Percentiles rank a stretch among this genome's conserved stretches.
Evolutionary conservation across 1,140 invertebrate genomes (phyloP).

Genomic region (Cydia pomonella): DNA sequence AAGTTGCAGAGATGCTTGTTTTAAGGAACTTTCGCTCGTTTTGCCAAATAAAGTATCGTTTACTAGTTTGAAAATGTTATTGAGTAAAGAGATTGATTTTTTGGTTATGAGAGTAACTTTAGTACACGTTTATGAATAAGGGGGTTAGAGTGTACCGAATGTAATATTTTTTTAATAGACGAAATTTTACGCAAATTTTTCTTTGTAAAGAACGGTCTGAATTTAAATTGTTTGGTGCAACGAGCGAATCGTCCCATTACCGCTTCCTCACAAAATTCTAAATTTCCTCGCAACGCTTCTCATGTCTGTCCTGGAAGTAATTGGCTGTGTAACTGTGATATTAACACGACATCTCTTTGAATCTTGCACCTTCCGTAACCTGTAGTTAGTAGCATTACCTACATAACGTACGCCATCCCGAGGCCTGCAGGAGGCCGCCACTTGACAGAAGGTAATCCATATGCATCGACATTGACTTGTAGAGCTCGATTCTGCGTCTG

Average conservation of each 20-base stretch:
- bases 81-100: too few species aligned
- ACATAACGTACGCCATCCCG: not conserved
- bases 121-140: too few species aligned
- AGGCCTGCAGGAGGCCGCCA: not conserved
- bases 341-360: constrained; percentile 15
- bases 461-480: not conserved
- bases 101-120: too few species aligned
- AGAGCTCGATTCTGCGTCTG: constrained; percentile 8
- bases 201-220: not conserved
- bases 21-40: not conserved
- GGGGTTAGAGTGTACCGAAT: too few species aligned
- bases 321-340: constrained; percentile 46
- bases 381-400: constrained; percentile 4
- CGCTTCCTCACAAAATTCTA: constrained; percentile 48
- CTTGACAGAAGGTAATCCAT: not conserved
- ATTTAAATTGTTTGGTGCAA: not conserved
- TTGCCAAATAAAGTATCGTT: not conserved
- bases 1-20: constrained; percentile 8
- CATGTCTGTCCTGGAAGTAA: constrained; percentile 34
- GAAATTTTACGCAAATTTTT: not conserved
- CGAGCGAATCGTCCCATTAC: not conserved
- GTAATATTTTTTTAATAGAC: not conserved
- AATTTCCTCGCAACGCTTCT: constrained; percentile 47
- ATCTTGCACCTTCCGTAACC: constrained; percentile 10
- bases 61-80: too few species aligned